These are phyloP conservation scores for Campoletis sonorensis DNA, from an alignment of 1,140 invertebrate species.

Conservation along the genomic window DNA sequence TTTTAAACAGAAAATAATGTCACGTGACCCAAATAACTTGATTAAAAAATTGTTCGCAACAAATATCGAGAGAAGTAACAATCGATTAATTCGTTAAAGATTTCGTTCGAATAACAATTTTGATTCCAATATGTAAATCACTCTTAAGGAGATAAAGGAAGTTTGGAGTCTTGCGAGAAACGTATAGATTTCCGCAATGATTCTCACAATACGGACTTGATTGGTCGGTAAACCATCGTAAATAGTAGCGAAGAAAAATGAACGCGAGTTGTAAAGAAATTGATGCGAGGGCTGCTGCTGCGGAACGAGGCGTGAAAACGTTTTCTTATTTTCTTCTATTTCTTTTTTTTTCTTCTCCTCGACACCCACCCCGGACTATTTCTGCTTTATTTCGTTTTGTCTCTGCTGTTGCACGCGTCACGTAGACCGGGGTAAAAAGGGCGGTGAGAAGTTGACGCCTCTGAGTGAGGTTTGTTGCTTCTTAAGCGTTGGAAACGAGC, in stretches of 20 bases:
- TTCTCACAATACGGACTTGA: not conserved
- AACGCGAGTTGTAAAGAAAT: constrained; percentile 32
- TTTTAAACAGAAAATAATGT: not conserved
- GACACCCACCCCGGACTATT: not conserved
- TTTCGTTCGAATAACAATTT: no score
- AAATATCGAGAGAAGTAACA: no score
- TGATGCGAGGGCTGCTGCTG: constrained; percentile 20
- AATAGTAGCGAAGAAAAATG: not conserved
- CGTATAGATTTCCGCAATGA: constrained; percentile 1
- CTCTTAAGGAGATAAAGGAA: not conserved
- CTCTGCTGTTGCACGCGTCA: not conserved
- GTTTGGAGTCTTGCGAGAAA: not conserved
- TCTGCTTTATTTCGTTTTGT: constrained; percentile 22
- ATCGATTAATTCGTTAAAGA: no score
- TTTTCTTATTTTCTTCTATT: constrained; percentile 14
- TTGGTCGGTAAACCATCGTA: not conserved
- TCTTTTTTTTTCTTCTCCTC: not conserved
- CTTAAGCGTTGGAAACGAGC: not conserved
- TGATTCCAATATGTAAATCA: no score
- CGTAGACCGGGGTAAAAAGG: constrained; percentile 12
- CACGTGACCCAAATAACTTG: no score
- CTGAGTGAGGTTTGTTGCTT: constrained; percentile 26
- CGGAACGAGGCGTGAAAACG: constrained; percentile 37
- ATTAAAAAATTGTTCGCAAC: no score
- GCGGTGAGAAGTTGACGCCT: constrained; percentile 10